phyloP scores from a whole-genome alignment of 2,113 vertebrate species.

The Coryphaenoides rupestris region DNA sequence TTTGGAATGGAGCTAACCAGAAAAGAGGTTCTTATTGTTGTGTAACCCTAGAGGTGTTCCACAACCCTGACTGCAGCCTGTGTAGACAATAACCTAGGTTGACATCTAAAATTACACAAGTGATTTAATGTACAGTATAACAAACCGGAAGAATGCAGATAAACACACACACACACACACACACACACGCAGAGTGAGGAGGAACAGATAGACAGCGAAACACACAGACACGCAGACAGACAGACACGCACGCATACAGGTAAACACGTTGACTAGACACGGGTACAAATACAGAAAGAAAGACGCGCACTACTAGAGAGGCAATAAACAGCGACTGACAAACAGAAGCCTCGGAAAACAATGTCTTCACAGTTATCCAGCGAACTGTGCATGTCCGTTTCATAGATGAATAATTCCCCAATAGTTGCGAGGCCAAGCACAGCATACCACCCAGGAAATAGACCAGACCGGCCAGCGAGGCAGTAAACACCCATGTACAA shows the following conservation, averaged over 20 bases:
- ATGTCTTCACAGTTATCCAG: constrained; percentile 4
- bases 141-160: background rate
- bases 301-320: too few relatives aligned
- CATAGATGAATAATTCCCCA: background rate
- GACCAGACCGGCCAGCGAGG: too few relatives aligned
- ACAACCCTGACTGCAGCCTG: background rate
- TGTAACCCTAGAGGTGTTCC: background rate
- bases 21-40: background rate
- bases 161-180: constrained; percentile 15
- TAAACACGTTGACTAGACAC: background rate
- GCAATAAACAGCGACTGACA: too few relatives aligned
- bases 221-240: background rate
- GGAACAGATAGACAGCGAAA: background rate
- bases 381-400: background rate
- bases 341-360: background rate
- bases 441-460: too few relatives aligned
- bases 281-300: too few relatives aligned
- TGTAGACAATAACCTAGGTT: background rate
- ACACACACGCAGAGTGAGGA: constrained; percentile 12
- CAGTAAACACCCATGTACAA: too few relatives aligned
- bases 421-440: too few relatives aligned
- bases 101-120: background rate
- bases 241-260: background rate
- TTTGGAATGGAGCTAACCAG: background rate
- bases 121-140: background rate